Conservation (phyloP, 1,140 invertebrate species). For the Micrasema longulum region DNA sequence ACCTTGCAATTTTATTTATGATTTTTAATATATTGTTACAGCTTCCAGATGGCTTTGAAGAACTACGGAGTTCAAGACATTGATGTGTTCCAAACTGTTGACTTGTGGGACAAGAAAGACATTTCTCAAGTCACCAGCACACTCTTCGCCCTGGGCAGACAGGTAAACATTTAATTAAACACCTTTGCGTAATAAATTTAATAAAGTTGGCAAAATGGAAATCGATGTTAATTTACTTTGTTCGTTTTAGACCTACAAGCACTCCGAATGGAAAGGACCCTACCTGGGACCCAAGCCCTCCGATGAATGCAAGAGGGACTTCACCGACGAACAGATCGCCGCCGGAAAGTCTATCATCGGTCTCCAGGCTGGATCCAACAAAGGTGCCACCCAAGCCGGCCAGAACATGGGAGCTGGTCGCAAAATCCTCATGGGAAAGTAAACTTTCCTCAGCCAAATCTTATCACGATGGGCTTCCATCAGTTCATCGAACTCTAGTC, state of each 20-base stretch:
- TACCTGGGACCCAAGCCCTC: constrained; percentile 89
- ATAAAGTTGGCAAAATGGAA: too few species aligned
- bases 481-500: neutral
- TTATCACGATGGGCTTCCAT: constrained; percentile 7
- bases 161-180: too few species aligned
- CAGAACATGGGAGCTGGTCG: constrained; percentile 92
- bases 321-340: constrained; percentile 90
- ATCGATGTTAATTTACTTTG: constrained; percentile 54
- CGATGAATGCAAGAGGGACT: constrained; percentile 92
- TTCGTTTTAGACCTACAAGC: constrained; percentile 93
- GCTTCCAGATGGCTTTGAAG: constrained; percentile 91
- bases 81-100: constrained; percentile 96
- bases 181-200: too few species aligned
- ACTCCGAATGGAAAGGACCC: constrained; percentile 90
- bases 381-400: constrained; percentile 93
- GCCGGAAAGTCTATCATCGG: constrained; percentile 93
- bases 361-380: constrained; percentile 96
- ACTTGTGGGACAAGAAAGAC: constrained; percentile 95
- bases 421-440: constrained; percentile 90
- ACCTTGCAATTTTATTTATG: neutral
- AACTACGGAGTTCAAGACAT: constrained; percentile 91
- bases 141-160: constrained; percentile 91
- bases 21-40: constrained; percentile 60
- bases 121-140: constrained; percentile 94
- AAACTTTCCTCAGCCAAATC: constrained; percentile 59